A percentile compares a stretch with the other conserved stretches of the same genome.
phyloP scores from a whole-genome alignment of 2,888 invertebrate genomes.

The Synergus umbraculus region DNA sequence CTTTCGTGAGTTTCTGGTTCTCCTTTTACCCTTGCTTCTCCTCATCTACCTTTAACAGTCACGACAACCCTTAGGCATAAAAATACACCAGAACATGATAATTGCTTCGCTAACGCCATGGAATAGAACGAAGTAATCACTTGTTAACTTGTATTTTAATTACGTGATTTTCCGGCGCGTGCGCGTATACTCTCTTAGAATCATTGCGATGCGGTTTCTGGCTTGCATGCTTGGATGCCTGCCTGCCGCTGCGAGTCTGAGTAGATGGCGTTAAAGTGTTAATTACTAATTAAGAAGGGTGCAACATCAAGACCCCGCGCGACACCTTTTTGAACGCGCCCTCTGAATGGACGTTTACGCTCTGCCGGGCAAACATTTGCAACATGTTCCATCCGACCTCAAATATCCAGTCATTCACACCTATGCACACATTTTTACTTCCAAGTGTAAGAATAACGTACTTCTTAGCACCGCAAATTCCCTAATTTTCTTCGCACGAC shows the following conservation, averaged over 20 bases:
- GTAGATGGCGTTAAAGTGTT: constrained; percentile 75
- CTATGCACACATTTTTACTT: neutral
- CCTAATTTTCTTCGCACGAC: neutral
- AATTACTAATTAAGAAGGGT: constrained; percentile 77
- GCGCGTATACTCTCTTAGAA: constrained; percentile 53
- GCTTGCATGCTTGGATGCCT: constrained; percentile 48
- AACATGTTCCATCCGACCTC: constrained; percentile 56
- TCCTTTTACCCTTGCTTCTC: constrained; percentile 42
- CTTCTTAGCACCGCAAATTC: neutral
- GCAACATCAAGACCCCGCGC: constrained; percentile 71
- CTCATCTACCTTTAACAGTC: constrained; percentile 12
- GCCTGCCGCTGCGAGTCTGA: constrained; percentile 60
- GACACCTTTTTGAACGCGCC: constrained; percentile 75
- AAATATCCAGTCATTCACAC: constrained; percentile 30
- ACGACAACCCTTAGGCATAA: constrained; percentile 30
- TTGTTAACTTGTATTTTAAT: constrained; percentile 68
- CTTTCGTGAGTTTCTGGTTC: constrained; percentile 38
- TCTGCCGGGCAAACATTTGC: constrained; percentile 71
- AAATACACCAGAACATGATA: constrained; percentile 50
- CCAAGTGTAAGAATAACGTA: too few species aligned
- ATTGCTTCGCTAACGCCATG: constrained; percentile 57
- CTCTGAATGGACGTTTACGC: constrained; percentile 74
- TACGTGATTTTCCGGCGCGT: constrained; percentile 65
- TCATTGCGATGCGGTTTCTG: constrained; percentile 29
- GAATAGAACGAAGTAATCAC: constrained; percentile 63